Evolutionary conservation across 2,113 vertebrate genomes (phyloP), one percentile per base, ranked within the genome.

Genomic region (Odontophorus gujanensis): DNA sequence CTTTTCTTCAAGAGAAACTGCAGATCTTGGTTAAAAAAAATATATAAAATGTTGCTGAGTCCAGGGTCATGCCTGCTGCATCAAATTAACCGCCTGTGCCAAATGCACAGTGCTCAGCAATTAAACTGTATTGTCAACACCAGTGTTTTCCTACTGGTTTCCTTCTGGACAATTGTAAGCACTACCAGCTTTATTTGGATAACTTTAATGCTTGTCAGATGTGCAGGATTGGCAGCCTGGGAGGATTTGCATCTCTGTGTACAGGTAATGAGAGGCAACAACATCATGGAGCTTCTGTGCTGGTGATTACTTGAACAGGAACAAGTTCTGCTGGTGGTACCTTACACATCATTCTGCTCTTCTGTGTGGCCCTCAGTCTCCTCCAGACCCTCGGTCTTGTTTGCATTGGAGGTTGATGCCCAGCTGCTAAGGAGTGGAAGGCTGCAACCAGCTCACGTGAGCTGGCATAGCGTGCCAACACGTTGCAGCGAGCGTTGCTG

Each of bases 401-500:
- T 51, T 42, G 38, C 20, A 4, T 12, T 67, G 13, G 12, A 5
- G 6, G 7, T n/a, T 17, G 28, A 14, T 7, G 26, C 13, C 4
- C 22, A 38, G 2, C 30, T 75, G 30, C 24, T n/a, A 26, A 14
- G 25, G 43, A 36, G 0, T 1, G 71, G n/a, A 15, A 14, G 53
- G 28, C 36, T 0, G 0, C 6, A 43, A 36, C 42, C 59, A 58
- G 7, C 47, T 81, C 10, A 1, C 0, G 0, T 21, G 20, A 50
- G 51, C 24, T 2, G 11, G 9, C 5, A 6, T 17, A 36, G 30
- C n/a, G 13, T 3, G 1, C 17, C 22, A 8, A 50, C 85, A 45
- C 11, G 1, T 36, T n/a, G 13, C 24, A 28, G 32, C 6, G 7
- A 85, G 6, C 3, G 0, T 30, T 81, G 84, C 62, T 58, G 0